Base-by-base conservation (phyloP, 1,140 invertebrate species). In the Drosophila auraria region DNA sequence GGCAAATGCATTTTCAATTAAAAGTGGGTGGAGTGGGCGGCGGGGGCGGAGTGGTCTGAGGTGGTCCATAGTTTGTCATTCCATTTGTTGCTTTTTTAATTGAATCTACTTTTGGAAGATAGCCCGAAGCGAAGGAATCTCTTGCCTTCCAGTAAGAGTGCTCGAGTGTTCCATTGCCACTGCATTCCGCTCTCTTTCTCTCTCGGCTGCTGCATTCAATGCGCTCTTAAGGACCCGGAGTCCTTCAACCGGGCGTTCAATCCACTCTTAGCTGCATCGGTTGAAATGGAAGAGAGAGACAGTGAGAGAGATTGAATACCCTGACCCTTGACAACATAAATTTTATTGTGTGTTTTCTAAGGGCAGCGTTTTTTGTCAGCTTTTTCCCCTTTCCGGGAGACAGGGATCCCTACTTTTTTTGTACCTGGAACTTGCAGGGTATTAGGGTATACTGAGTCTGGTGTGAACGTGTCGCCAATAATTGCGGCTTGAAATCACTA, bases 321-420 rank as follows among this genome's bases (percentile, higher is more conserved):
- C 73, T 89, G 84, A 87, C 83, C 80, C 78, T 62, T 57, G 81
- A 53, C 78, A 89, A 87, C 80, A 87, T 89, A 61, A 78, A 89
- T 83, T 87, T 73, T 38, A 73, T 73, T 83, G 77, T 58, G 72
- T 78, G 53, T 57, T 72, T 45, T 63, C 70, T 59, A 60, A 51
- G 36, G 59, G 30, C 27, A 57, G 33, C 33, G 50, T 69, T 58
- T 71, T 59, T 61, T 38, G 45, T 59, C 50, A 44, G 57, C 25
- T 66, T 25, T 50, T 15, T 12, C 8, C 30, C 30, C 30, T 9
- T 8, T 20, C 0, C 20, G 20, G 20, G 20, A 20, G 20, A 20
- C 20, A 20, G 1, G 20, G 20, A 20, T 20, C 40, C 9, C 14
- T 15, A n/a, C 14, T 15, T n/a, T 78, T 61, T 62, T 65, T 38